phyloP scores from a whole-genome alignment of 2,797 vertebrate species.

The Paedocypris micromegethes region DNA sequence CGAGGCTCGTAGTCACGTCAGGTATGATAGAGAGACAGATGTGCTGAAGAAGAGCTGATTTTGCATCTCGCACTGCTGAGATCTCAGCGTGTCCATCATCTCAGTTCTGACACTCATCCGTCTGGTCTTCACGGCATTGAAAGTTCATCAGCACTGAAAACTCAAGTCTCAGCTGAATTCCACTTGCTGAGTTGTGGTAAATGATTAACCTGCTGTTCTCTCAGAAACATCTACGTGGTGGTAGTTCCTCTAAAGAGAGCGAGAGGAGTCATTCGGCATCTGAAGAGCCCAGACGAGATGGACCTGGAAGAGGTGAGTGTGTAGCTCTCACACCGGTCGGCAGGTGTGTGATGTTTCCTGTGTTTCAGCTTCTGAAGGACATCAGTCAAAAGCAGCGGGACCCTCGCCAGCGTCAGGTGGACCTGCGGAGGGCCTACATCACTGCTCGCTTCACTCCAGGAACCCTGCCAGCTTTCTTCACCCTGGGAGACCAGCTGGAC shows the following conservation, averaged over 20 bases:
- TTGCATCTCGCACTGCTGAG: too few relatives aligned
- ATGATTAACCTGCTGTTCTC: slow-evolving; percentile 13
- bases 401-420: slow-evolving; percentile 84
- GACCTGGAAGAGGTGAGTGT: slow-evolving; percentile 89
- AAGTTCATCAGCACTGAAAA: too few relatives aligned
- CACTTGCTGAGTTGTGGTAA: too few relatives aligned
- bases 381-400: slow-evolving; percentile 79
- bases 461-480: slow-evolving; percentile 83
- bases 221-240: slow-evolving; percentile 91
- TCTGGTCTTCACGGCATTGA: slow-evolving; percentile 1
- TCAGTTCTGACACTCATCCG: not conserved
- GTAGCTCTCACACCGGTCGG: not conserved
- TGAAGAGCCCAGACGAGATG: slow-evolving; percentile 94
- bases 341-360: not conserved
- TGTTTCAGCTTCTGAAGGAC: slow-evolving; percentile 81
- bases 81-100: too few relatives aligned
- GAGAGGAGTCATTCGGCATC: slow-evolving; percentile 78
- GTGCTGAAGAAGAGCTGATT: too few relatives aligned
- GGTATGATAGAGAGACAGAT: slow-evolving; percentile 64
- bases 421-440: slow-evolving; percentile 86
- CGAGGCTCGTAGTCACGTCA: slow-evolving; percentile 77
- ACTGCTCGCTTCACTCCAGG: slow-evolving; percentile 83
- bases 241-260: slow-evolving; percentile 85
- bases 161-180: too few relatives aligned
- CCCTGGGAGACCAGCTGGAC: slow-evolving; percentile 89